phyloP scores from a whole-genome alignment of 1,140 invertebrate genomes.

The Sinella curviseta region DNA sequence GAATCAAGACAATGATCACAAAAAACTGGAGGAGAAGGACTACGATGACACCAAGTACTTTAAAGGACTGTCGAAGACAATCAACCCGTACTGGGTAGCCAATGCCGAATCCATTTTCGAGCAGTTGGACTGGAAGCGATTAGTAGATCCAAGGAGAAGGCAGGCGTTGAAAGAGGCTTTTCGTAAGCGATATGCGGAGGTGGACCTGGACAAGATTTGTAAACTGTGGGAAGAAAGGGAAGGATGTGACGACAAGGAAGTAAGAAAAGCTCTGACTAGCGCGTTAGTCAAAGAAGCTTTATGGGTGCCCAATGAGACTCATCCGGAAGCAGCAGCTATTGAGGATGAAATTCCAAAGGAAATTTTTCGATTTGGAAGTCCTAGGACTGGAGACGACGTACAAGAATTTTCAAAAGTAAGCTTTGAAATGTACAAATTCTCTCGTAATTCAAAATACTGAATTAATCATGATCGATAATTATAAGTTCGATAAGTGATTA shows the following conservation, averaged over 20 bases:
- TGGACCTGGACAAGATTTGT: neutral
- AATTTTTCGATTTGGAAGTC: slow-evolving; percentile 61
- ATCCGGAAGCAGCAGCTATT: slow-evolving; percentile 64
- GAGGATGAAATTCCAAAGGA: slow-evolving; percentile 61
- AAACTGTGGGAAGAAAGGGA: slow-evolving; percentile 25
- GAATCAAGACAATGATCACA: neutral
- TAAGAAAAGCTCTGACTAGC: slow-evolving; percentile 51
- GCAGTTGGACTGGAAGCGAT: slow-evolving; percentile 23
- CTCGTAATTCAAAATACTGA: slow-evolving; percentile 64
- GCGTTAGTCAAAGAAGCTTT: slow-evolving; percentile 62
- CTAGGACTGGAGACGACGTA: neutral
- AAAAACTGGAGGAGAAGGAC: neutral
- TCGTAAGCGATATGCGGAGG: slow-evolving; percentile 9
- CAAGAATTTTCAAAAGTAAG: slow-evolving; percentile 55
- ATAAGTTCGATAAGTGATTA: slow-evolving; percentile 57
- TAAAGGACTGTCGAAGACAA: slow-evolving; percentile 9
- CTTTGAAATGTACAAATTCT: slow-evolving; percentile 54
- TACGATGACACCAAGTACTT: slow-evolving; percentile 8
- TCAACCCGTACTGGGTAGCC: neutral
- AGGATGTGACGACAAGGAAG: too few relatives aligned
- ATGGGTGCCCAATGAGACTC: slow-evolving; percentile 74
- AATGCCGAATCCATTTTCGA: slow-evolving; percentile 23
- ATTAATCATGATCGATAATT: slow-evolving; percentile 63
- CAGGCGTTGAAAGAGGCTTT: slow-evolving; percentile 16
- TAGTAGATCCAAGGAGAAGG: neutral